Evolutionary conservation across 1,140 invertebrate species (phyloP).

Genomic region (Uloborus diversus): DNA sequence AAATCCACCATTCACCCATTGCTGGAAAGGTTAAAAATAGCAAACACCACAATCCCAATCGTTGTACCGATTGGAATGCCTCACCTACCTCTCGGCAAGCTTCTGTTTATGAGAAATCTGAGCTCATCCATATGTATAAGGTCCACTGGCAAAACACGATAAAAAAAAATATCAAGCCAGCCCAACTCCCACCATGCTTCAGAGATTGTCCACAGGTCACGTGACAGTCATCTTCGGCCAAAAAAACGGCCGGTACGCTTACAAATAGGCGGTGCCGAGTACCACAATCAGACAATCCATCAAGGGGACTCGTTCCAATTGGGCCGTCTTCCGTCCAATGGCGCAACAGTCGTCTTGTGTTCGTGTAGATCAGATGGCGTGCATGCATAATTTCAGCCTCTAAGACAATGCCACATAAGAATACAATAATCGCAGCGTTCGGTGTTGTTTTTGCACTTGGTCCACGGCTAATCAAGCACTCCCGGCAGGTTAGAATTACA

Average conservation of each 20-base stretch:
- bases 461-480: conserved; percentile 25
- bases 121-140: too few relatives aligned
- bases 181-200: too few relatives aligned
- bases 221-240: neutral
- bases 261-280: conserved; percentile 4
- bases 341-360: neutral
- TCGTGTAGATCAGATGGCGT: conserved; percentile 32
- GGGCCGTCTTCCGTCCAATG: conserved; percentile 17
- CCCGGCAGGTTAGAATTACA: conserved; percentile 13
- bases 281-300: conserved; percentile 35
- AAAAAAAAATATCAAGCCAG: too few relatives aligned
- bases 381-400: conserved; percentile 18
- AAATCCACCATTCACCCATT: too few relatives aligned
- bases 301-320: conserved; percentile 31
- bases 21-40: too few relatives aligned
- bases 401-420: conserved; percentile 50
- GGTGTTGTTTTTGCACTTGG: conserved; percentile 45
- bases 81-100: too few relatives aligned
- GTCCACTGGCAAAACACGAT: too few relatives aligned
- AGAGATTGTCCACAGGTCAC: neutral
- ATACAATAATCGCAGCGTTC: conserved; percentile 30
- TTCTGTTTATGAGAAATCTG: too few relatives aligned
- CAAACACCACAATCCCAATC: too few relatives aligned
- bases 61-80: too few relatives aligned
- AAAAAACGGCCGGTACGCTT: neutral